Evolutionary conservation across 37 sponge, comb jelly and placozoan species (phyloP), one percentile per base, ranked within the genome.

Genomic region (Tethya wilhelma): DNA sequence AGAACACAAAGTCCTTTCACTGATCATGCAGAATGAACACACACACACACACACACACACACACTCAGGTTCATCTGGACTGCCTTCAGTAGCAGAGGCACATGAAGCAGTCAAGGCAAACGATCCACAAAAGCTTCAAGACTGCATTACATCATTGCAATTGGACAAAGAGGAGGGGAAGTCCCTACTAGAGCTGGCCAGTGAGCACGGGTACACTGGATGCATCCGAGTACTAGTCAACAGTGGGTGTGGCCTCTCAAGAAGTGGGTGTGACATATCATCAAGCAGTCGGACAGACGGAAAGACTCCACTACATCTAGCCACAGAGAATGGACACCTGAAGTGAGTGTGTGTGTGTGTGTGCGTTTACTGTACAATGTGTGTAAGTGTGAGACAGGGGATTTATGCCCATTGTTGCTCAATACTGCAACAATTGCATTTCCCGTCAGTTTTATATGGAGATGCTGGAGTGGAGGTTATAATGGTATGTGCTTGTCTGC

Each of bases 271-370:
- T n/a, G n/a, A n/a, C n/a, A n/a, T n/a, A n/a, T 26, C 26, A 0
- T 31, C 63, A 25, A 38, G 63, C 2, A 76, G 40, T 0, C 32
- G 64, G 26, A 44, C 28, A 4, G 56, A 84, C 56, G 67, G 67
- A 22, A 37, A 37, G 75, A 55, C 59, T 4, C 66, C 87, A 2
- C 44, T 79, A 5, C 87, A 79, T 36, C 31, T 79, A 29, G 80
- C 74, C 11, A 73, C 87, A 14, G 53, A 44, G 41, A 60, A 86
- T 79, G 87, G 80, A 4, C 80, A 79, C 37, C 31, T 23, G 19
- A 26, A 45, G 80, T 86, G 38, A 62, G 78, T 69, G 17, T 40
- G 14, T 64, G 20, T 17, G n/a, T 36, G 7, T 71, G 4, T 45
- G 49, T 43, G 11, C 12, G n/a, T n/a, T n/a, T n/a, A n/a, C n/a